Evolutionary conservation across 2,888 invertebrate genomes (phyloP).

Genomic region (Zygaena filipendulae): DNA sequence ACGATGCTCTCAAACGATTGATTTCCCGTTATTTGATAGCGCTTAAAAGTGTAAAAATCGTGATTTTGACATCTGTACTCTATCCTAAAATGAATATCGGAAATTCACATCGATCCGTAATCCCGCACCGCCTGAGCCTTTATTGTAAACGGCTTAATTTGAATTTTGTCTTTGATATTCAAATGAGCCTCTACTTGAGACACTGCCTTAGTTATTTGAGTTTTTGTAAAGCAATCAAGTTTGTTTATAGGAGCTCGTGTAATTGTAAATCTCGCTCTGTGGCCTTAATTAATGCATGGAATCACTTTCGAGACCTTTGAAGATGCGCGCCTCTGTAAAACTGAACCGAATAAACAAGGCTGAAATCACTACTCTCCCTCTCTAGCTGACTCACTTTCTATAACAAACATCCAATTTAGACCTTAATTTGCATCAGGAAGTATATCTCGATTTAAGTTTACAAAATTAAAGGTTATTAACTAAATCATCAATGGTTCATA

Average conservation of each 20-base stretch:
- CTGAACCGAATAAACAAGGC: conserved; percentile 32
- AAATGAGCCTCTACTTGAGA: conserved; percentile 67
- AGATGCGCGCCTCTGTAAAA: conserved; percentile 31
- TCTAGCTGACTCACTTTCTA: too few relatives aligned
- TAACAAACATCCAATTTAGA: too few relatives aligned
- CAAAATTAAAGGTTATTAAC: too few relatives aligned
- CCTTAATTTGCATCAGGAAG: too few relatives aligned
- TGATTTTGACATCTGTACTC: conserved; percentile 54
- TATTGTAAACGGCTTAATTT: conserved; percentile 68
- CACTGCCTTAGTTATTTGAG: conserved; percentile 68
- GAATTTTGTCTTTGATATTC: conserved; percentile 69
- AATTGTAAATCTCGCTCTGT: conserved; percentile 65
- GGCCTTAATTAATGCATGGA: conserved; percentile 61
- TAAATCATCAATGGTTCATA: too few relatives aligned
- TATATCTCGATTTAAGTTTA: too few relatives aligned
- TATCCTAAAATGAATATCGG: conserved; percentile 66
- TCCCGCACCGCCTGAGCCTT: conserved; percentile 61
- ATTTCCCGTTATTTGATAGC: too few relatives aligned
- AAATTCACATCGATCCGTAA: conserved; percentile 67
- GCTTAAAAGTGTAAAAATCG: conserved; percentile 34
- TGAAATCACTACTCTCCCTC: conserved; percentile 24
- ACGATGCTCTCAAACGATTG: too few relatives aligned
- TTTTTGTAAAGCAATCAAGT: conserved; percentile 70
- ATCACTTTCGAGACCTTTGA: conserved; percentile 48
- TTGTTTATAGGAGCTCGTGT: conserved; percentile 63